These are phyloP conservation scores for Aurelia aurita DNA, from an alignment of 30 jellyfish, hydroid and myxozoan species.

Conservation along the genomic window DNA sequence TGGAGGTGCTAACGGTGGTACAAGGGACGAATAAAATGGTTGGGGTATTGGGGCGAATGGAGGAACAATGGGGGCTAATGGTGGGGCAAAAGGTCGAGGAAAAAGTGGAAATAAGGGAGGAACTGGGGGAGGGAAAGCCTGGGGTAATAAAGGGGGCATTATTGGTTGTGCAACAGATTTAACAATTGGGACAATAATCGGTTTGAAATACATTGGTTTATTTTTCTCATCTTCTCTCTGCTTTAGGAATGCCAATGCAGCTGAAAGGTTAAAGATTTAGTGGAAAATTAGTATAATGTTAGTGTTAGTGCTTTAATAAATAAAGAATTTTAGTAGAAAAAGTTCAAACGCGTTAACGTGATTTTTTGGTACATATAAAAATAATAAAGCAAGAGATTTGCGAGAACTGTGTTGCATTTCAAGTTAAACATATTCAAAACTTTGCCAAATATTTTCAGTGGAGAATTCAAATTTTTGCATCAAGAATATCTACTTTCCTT, in stretches of 20 bases:
- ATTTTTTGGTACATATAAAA: too few species aligned
- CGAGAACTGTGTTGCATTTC: too few species aligned
- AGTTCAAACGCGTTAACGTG: too few species aligned
- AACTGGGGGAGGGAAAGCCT: slow-evolving; percentile 8
- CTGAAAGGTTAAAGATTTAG: slow-evolving; percentile 54
- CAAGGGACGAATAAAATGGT: neutral
- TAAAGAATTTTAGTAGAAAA: too few species aligned
- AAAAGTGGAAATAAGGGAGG: slow-evolving; percentile 2
- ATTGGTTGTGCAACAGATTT: slow-evolving; percentile 38
- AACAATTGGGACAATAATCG: slow-evolving; percentile 60
- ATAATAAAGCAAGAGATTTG: too few species aligned
- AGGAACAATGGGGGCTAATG: slow-evolving; percentile 44
- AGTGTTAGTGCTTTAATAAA: too few species aligned
- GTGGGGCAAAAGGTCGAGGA: slow-evolving; percentile 29
- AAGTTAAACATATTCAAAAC: too few species aligned
- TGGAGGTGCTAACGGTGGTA: slow-evolving; percentile 32
- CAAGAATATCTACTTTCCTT: too few species aligned
- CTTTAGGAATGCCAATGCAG: slow-evolving; percentile 64
- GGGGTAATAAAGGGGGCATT: slow-evolving; percentile 19
- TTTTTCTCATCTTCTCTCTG: slow-evolving; percentile 57
- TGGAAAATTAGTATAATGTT: neutral
- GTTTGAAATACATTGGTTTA: slow-evolving; percentile 35
- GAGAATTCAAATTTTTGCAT: too few species aligned
- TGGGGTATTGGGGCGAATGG: slow-evolving; percentile 49
- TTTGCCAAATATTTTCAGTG: too few species aligned